Evolutionary conservation across 2,113 vertebrate species (phyloP).

Genomic region (Ictalurus furcatus): DNA sequence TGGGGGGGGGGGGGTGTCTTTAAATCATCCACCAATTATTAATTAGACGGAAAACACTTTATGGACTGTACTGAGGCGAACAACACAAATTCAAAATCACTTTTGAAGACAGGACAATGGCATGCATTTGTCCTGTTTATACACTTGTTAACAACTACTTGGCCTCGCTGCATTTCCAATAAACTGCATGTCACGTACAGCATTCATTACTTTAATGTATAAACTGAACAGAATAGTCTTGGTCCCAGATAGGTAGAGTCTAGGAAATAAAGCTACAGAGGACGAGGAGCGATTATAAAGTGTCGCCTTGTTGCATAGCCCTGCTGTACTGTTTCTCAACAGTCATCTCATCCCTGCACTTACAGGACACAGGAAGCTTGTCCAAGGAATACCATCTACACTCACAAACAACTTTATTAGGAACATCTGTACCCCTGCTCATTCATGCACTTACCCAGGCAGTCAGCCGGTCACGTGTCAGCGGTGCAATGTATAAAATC

Average conservation of each 20-base stretch:
- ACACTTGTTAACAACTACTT: constrained; percentile 44
- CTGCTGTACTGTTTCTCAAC: constrained; percentile 67
- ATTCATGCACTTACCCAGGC: neutral
- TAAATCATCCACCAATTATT: constrained; percentile 40
- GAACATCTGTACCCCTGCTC: neutral
- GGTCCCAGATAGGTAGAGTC: constrained; percentile 79
- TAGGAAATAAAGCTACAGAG: constrained; percentile 78
- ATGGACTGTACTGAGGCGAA: constrained; percentile 17
- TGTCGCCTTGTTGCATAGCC: constrained; percentile 90
- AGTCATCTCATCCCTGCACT: constrained; percentile 65
- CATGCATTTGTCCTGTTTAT: constrained; percentile 51
- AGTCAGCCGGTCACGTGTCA: neutral
- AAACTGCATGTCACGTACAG: constrained; percentile 59
- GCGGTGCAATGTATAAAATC: neutral
- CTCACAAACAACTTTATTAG: neutral
- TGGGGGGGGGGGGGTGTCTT: neutral
- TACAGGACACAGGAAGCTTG: constrained; percentile 48
- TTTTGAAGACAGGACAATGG: constrained; percentile 29
- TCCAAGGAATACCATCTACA: constrained; percentile 31
- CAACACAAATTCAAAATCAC: constrained; percentile 14
- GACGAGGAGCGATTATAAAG: constrained; percentile 66
- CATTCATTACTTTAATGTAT: constrained; percentile 55
- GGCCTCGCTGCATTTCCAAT: constrained; percentile 56
- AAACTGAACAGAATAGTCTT: constrained; percentile 74
- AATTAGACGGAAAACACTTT: neutral